Base-by-base conservation (phyloP, 2,888 invertebrate genomes). In the Crossocerus cetratus region DNA sequence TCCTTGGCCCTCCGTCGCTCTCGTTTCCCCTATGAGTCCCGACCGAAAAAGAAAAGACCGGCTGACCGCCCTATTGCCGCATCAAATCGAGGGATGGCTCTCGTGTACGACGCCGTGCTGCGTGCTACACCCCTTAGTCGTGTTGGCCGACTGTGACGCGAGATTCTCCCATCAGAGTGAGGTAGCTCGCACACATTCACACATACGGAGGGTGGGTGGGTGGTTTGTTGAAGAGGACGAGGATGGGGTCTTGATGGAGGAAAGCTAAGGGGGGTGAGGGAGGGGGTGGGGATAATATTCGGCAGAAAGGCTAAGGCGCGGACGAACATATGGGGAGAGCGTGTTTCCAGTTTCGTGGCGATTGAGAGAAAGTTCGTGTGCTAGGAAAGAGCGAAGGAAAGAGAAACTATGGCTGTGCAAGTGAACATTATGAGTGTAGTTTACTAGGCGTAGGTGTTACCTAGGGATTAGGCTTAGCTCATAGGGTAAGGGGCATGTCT, bases 361-460 rank as follows among this genome's bases (percentile, higher is more conserved):
- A 72, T 63, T 64, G 45, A 59, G 60, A 13, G 54, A 43, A 61
- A 32, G 64, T 55, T 56, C 18, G 61, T 53, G 60, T 49, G 61
- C 62, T 69, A 70, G 79, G 80, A 67, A 78, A 80, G 78, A 80
- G 78, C 77, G 78, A 80, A 65, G 57, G 74, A 68, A 53, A 86
- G 87, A 85, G 85, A 85, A 87, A 89, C 88, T 86, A 89, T 88
- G 89, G 89, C 89, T 89, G 89, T 89, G 89, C 89, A 89, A 87
- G 89, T 86, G 86, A 89, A 89, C 85, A 89, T 88, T 88, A 88
- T 85, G 89, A 87, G 85, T 87, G 89, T 89, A 87, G 84, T 89
- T 88, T 86, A 84, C 81, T 89, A 88, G 87, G 85, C 78, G 84
- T 88, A 88, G 88, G 86, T 87, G 88, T 89, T 88, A 88, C 86